Evolutionary conservation across 2,888 invertebrate species (phyloP), one percentile per base, ranked within the genome.

Genomic region (Drosophila kuntzei): DNA sequence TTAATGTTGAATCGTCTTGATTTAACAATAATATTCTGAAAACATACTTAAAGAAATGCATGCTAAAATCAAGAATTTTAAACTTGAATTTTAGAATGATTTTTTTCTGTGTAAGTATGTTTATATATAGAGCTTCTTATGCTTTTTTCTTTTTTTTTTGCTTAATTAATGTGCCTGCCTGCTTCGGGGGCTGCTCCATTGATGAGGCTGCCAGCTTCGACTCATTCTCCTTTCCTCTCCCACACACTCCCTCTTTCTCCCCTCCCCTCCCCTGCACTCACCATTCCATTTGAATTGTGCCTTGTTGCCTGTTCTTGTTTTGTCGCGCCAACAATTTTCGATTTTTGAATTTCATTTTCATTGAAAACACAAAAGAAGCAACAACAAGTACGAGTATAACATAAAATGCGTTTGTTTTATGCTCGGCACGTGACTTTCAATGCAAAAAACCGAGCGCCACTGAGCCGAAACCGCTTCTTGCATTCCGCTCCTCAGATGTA

Each of bases 321-420:
- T 80, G 85, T 76, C 79, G 65, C 76, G 65, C 63, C 65, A 79
- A 79, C 64, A 71, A 44, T 76, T 76, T 86, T 75, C 59, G 68
- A 79, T 84, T 81, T 87, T 81, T 84, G 79, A 85, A 71, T 71
- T 83, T 87, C 68, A 60, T 70, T 81, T 80, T 87, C 72, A 78
- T 75, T 87, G 77, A 85, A 74, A 66, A 50, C 63, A 37, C 54
- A 57, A 67, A 36, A 63, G 50, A 32, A 65, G 50, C 58, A 50
- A 54, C 64, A 74, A 60, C 55, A 70, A 27, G 7, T 27, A 27
- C 27, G 2, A 70, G 67, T 63, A 67, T 51, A 76, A 55, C 66
- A 77, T 71, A 66, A 70, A 78, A 77, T 85, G 80, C 86, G 88
- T 88, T 79, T 72, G 73, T 82, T 87, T 84, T 79, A 88, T 84